Conservation (phyloP, 1,140 invertebrate genomes). For the Zaprionus nigranus region DNA sequence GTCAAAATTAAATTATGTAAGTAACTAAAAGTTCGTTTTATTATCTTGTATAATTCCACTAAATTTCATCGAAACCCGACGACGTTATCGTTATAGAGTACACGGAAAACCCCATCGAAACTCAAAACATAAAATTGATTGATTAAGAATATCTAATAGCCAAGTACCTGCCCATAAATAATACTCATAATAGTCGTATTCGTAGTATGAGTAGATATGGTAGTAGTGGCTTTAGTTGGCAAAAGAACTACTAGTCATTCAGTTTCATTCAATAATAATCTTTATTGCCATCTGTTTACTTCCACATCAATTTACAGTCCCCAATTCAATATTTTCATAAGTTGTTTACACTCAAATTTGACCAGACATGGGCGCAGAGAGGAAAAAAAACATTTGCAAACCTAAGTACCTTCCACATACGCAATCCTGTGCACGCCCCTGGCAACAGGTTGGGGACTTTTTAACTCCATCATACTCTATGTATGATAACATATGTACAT, state of each 20-base stretch:
- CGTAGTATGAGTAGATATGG: not conserved
- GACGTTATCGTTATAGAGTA: not conserved
- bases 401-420: not conserved
- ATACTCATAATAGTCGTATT: not conserved
- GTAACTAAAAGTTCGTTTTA: not conserved
- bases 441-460: not conserved
- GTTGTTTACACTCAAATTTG: not conserved
- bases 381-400: not conserved
- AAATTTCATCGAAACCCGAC: not conserved
- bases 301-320: not conserved
- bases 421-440: not conserved
- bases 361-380: not conserved
- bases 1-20: not conserved
- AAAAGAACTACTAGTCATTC: not conserved
- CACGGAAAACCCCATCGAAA: not conserved
- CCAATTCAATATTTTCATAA: not conserved
- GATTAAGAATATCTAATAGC: not conserved
- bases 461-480: not conserved
- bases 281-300: not conserved
- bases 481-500: not conserved
- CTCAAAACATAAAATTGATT: not conserved
- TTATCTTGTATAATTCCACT: not conserved
- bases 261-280: constrained; percentile 2
- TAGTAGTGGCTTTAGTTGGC: not conserved
- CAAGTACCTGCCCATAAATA: not conserved